Percentiles rank a stretch among this genome's conserved stretches.
Evolutionary conservation across 2,797 vertebrate genomes (phyloP).

Genomic region (Eulemur coronatus): DNA sequence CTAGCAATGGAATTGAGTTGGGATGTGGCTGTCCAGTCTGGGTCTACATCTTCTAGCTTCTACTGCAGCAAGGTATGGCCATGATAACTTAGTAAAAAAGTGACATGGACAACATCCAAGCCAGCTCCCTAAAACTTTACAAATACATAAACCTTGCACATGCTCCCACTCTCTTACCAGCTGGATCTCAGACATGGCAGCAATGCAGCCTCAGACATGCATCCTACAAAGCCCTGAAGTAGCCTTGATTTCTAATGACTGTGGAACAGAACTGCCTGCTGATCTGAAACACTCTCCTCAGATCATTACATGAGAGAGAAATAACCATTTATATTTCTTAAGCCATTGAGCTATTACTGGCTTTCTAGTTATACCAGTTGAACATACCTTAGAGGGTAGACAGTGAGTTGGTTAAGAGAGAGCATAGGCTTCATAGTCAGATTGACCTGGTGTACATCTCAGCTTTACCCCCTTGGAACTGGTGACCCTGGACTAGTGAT

Average conservation of each 20-base stretch:
- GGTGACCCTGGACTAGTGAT: background rate
- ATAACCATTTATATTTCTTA: background rate
- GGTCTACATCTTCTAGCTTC: background rate
- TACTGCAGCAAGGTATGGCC: background rate
- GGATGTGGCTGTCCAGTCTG: background rate
- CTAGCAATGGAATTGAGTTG: background rate
- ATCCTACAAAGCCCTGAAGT: background rate
- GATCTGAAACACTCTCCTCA: background rate
- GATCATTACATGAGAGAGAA: background rate
- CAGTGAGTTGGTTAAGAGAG: background rate
- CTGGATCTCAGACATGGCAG: background rate
- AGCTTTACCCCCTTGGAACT: background rate
- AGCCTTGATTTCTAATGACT: background rate
- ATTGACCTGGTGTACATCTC: background rate
- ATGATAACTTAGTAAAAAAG: background rate
- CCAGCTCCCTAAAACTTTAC: background rate
- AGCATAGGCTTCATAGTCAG: background rate
- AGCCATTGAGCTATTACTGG: background rate
- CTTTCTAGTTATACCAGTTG: conserved; percentile 3
- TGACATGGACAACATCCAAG: background rate
- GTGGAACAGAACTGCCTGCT: background rate
- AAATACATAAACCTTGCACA: background rate
- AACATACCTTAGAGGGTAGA: background rate
- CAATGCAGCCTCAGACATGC: background rate
- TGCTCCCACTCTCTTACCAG: background rate